phyloP scores from a whole-genome alignment of 2,888 invertebrate species.

The Pecten maximus region DNA sequence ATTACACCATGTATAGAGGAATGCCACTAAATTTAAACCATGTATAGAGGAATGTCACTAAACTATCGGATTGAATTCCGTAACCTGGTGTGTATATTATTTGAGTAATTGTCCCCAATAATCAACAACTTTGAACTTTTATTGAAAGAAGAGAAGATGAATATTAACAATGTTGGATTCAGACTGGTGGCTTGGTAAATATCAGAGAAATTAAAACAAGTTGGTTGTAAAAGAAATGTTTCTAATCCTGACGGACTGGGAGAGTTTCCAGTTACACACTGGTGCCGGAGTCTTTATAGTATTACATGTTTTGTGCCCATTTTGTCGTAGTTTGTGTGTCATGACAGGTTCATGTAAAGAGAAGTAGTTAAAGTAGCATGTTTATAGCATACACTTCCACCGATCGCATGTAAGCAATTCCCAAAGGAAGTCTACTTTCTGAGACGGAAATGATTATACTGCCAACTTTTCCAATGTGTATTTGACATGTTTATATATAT shows the following conservation, averaged over 20 bases:
- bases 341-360: not conserved
- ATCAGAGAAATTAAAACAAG: not conserved
- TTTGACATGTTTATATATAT: not conserved
- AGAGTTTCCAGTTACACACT: not conserved
- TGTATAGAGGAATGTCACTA: too few species aligned
- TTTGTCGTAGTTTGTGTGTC: not conserved
- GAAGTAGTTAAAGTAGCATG: constrained; percentile 2
- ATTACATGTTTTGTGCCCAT: not conserved
- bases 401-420: not conserved
- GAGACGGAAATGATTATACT: not conserved
- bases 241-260: not conserved
- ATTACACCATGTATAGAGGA: too few species aligned
- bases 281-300: not conserved
- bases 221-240: too few species aligned
- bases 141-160: not conserved
- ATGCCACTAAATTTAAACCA: too few species aligned
- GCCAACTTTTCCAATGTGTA: not conserved
- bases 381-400: not conserved
- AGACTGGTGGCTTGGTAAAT: not conserved
- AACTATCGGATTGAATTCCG: too few species aligned
- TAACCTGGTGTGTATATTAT: too few species aligned
- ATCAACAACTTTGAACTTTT: too few species aligned
- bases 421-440: not conserved
- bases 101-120: too few species aligned
- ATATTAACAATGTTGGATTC: not conserved